Conservation (phyloP, 2,888 invertebrate genomes). For the Parnassius smintheus region DNA sequence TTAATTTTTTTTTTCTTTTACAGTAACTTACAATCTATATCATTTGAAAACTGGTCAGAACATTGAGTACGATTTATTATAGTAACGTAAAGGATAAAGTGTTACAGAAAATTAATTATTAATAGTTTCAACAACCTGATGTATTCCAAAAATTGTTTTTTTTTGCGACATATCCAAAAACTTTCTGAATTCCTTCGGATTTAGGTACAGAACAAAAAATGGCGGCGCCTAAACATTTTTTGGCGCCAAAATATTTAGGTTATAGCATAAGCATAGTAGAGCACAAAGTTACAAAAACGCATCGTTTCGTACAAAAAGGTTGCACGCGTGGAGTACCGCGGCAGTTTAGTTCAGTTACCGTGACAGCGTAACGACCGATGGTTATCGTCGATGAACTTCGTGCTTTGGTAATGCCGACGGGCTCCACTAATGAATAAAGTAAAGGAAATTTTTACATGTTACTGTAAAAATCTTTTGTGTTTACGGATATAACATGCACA, state of each 20-base stretch:
- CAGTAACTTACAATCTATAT: no score
- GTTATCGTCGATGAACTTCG: constrained; percentile 51
- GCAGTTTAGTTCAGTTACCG: constrained; percentile 70
- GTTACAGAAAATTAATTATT: no score
- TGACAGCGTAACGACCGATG: constrained; percentile 75
- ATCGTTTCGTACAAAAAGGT: constrained; percentile 50
- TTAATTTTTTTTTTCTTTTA: no score
- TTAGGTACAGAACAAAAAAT: constrained; percentile 1
- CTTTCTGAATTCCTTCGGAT: background rate
- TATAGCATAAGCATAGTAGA: constrained; percentile 9
- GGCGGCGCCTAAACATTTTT: constrained; percentile 14
- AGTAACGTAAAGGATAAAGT: background rate
- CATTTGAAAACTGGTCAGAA: no score
- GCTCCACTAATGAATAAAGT: background rate
- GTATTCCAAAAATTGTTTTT: background rate
- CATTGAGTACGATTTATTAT: background rate
- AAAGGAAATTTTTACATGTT: background rate
- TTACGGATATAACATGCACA: no score
- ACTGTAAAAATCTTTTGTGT: constrained; percentile 1
- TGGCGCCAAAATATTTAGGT: constrained; percentile 12
- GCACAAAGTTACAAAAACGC: constrained; percentile 33
- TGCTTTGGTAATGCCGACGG: constrained; percentile 3
- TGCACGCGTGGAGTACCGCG: constrained; percentile 69
- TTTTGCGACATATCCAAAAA: background rate
- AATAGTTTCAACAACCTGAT: no score